Base-by-base conservation (phyloP, 1,140 invertebrate species). In the Panonychus citri region DNA sequence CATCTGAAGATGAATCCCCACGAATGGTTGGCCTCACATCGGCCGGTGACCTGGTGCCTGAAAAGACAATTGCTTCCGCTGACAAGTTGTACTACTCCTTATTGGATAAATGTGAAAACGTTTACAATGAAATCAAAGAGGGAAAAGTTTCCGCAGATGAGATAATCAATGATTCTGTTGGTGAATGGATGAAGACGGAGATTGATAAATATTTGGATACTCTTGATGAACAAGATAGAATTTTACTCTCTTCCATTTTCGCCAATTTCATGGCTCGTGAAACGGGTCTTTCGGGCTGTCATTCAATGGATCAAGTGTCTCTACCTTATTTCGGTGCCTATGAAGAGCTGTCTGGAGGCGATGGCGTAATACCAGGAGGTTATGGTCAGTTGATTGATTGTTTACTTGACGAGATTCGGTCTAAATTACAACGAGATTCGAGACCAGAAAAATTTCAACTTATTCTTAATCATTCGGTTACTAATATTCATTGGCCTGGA, bases 321-420 rank as follows among this genome's bases (percentile, higher is more conserved):
- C 74, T 90, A 21, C 67, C 81, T 56, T 82, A 85, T 71, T 75
- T 86, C 70, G 84, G 86, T 34, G 88, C 85, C 61, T 95, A 93
- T 65, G 83, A 85, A 28, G 88, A 94, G 72, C 72, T 94, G 49
- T 88, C 91, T 69, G 89, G 89, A 49, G 86, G 88, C 1, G 93
- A 95, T 71, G 85, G 93, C 59, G 78, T 80, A 59, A 77, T 93
- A 65, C 85, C 86, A 3, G 75, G 77, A 50, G 88, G 88, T 7
- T 94, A 89, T 56, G n/a, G 49, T 55, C 51, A 43, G 21, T n/a
- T 65, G 17, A 34, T 59, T 13, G 21, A 59, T 40, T 50, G 49
- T 24, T 39, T 64, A n/a, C 46, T 57, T 3, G 40, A 60, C 10
- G 52, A 54, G n/a, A 57, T 57, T 30, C 17, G 53, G 7, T 17